Percentiles rank a stretch among this genome's conserved stretches.
phyloP scores from a whole-genome alignment of 2,113 vertebrate species.

The Oryzias celebensis region DNA sequence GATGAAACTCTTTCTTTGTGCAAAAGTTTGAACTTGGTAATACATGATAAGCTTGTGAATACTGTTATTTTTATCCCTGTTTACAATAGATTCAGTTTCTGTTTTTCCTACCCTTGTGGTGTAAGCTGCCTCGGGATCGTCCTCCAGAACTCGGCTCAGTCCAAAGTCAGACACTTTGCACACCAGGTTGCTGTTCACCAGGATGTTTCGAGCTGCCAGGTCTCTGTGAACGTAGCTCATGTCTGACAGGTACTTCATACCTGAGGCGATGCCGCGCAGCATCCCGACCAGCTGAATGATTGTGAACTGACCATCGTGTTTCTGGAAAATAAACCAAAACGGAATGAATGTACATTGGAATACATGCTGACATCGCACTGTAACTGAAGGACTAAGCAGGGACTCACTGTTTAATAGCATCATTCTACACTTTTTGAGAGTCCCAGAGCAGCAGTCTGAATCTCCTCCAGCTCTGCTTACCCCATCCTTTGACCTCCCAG shows the following conservation, averaged over 20 bases:
- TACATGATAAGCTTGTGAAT: neutral
- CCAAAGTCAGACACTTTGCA: slow-evolving; percentile 98
- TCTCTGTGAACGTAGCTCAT: slow-evolving; percentile 98
- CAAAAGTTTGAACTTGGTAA: neutral
- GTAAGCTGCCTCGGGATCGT: slow-evolving; percentile 94
- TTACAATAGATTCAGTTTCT: too few relatives aligned
- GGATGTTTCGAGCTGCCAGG: slow-evolving; percentile 93
- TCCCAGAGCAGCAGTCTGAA: slow-evolving; percentile 27
- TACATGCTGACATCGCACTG: slow-evolving; percentile 18
- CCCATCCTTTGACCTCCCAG: slow-evolving; percentile 38
- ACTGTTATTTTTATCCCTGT: too few relatives aligned
- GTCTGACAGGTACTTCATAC: slow-evolving; percentile 98
- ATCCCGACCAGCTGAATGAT: slow-evolving; percentile 98
- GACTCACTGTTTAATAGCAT: slow-evolving; percentile 21
- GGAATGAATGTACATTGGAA: slow-evolving; percentile 11
- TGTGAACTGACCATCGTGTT: slow-evolving; percentile 96
- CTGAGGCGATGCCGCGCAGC: slow-evolving; percentile 95
- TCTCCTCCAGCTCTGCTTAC: slow-evolving; percentile 23
- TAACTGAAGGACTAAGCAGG: slow-evolving; percentile 10
- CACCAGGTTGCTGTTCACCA: slow-evolving; percentile 97
- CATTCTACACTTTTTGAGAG: slow-evolving; percentile 17
- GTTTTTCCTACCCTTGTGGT: slow-evolving; percentile 85
- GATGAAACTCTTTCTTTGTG: neutral
- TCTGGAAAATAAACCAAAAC: slow-evolving; percentile 73
- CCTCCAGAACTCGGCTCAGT: slow-evolving; percentile 94